Evolutionary conservation across 1,140 invertebrate genomes (phyloP).

Genomic region (Teleopsis dalmanni): DNA sequence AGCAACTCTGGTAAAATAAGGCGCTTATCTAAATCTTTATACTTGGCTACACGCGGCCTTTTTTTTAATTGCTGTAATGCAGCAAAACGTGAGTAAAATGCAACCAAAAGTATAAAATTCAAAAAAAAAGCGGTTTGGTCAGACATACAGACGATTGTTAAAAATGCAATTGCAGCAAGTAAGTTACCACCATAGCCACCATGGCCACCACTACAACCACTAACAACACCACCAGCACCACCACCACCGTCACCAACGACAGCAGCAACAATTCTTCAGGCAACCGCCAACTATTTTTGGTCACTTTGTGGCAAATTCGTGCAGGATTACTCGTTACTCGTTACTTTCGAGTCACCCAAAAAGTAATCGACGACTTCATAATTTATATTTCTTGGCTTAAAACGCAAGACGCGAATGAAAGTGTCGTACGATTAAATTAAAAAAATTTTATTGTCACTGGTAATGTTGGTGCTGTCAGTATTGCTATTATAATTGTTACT

Average conservation of each 20-base stretch:
- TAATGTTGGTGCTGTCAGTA: background rate
- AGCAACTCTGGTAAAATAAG: background rate
- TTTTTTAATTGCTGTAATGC: constrained; percentile 15
- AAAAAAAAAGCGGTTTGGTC: background rate
- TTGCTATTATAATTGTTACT: background rate
- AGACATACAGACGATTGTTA: constrained; percentile 2
- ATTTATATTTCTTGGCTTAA: too few relatives aligned
- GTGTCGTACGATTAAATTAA: background rate
- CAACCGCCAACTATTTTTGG: background rate
- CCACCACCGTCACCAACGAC: background rate
- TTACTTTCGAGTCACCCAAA: too few relatives aligned
- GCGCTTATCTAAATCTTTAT: constrained; percentile 43
- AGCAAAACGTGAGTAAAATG: constrained; percentile 1
- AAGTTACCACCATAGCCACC: background rate
- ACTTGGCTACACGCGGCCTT: constrained; percentile 41
- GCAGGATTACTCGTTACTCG: too few relatives aligned
- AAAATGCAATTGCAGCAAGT: constrained; percentile 7
- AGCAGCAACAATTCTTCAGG: background rate
- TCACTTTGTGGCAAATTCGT: too few relatives aligned
- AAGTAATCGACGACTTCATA: too few relatives aligned
- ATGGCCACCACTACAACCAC: background rate
- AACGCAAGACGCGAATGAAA: background rate
- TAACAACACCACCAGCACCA: background rate
- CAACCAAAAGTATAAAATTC: background rate
- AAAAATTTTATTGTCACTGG: background rate